Conservation (phyloP, 2,888 invertebrate species). For the Acleris emargana region DNA sequence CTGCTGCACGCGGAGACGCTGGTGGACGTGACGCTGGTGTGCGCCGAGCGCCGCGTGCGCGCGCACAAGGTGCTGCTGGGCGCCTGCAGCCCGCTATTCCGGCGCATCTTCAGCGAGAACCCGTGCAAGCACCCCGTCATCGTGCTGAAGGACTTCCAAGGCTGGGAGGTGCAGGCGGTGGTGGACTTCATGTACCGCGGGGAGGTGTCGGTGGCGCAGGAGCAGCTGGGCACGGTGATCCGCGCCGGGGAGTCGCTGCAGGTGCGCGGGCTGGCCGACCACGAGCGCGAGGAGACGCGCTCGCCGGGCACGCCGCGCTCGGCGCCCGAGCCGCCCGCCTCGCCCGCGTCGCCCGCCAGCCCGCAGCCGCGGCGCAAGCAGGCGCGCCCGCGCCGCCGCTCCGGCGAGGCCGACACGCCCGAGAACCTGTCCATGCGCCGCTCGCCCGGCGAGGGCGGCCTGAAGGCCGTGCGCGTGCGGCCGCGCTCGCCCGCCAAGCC, state of each 20-base stretch:
- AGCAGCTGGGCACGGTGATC: conserved; percentile 91
- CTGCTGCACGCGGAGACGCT: conserved; percentile 93
- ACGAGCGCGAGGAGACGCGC: conserved; percentile 80
- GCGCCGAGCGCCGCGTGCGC: conserved; percentile 92
- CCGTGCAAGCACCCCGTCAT: conserved; percentile 97
- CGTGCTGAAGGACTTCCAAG: conserved; percentile 94
- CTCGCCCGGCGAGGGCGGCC: conserved; percentile 64
- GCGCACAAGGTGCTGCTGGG: conserved; percentile 96
- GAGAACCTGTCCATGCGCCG: conserved; percentile 86
- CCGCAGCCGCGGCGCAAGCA: conserved; percentile 93
- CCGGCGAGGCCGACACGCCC: conserved; percentile 87
- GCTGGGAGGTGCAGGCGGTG: conserved; percentile 94
- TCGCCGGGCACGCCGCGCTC: conserved; percentile 69
- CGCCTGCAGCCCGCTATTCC: conserved; percentile 95
- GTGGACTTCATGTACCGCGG: conserved; percentile 98
- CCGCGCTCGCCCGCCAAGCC: conserved; percentile 73
- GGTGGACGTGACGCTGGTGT: conserved; percentile 95
- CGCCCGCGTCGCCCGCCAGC: conserved; percentile 76
- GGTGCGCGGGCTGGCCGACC: conserved; percentile 90
- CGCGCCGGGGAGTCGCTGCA: conserved; percentile 95
- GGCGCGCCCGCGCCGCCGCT: conserved; percentile 92
- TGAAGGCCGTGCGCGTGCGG: conserved; percentile 71
- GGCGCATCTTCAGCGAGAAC: conserved; percentile 94
- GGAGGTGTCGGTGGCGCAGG: conserved; percentile 94
- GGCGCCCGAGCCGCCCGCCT: conserved; percentile 71